Evolutionary conservation across 2,888 invertebrate genomes (phyloP).

Genomic region (Mystacides longicornis): DNA sequence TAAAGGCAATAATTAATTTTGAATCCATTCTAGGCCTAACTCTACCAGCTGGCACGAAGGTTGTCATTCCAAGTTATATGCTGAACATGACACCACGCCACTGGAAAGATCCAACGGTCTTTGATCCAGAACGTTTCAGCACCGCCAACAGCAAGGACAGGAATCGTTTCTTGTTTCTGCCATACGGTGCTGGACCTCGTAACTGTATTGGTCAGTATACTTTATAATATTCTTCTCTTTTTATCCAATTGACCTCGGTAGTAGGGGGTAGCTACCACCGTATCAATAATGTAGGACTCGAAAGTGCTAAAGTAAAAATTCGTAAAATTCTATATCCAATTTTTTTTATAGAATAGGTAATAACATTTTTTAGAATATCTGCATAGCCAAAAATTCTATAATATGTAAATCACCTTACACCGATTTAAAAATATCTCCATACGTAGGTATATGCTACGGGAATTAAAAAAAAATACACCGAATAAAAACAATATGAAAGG

Average conservation of each 20-base stretch:
- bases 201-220: constrained; percentile 10
- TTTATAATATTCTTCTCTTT: background rate
- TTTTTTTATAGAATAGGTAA: too few species aligned
- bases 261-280: too few species aligned
- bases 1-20: background rate
- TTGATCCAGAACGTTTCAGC: constrained; percentile 13
- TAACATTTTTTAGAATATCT: too few species aligned
- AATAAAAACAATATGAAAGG: too few species aligned
- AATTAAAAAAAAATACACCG: too few species aligned
- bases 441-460: too few species aligned
- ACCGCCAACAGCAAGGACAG: background rate
- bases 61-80: constrained; percentile 4
- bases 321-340: too few species aligned
- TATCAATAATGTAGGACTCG: too few species aligned
- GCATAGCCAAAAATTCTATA: too few species aligned
- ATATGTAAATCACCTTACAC: too few species aligned
- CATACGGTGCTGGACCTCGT: constrained; percentile 9
- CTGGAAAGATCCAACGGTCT: constrained; percentile 6
- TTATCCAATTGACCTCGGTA: background rate
- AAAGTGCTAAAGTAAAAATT: too few species aligned
- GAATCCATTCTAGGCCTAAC: background rate
- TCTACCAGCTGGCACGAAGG: background rate
- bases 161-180: constrained; percentile 1
- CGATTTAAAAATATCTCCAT: too few species aligned
- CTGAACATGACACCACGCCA: constrained; percentile 4